Evolutionary conservation across 2,888 invertebrate species (phyloP).

Genomic region (Hecatera dysodea): DNA sequence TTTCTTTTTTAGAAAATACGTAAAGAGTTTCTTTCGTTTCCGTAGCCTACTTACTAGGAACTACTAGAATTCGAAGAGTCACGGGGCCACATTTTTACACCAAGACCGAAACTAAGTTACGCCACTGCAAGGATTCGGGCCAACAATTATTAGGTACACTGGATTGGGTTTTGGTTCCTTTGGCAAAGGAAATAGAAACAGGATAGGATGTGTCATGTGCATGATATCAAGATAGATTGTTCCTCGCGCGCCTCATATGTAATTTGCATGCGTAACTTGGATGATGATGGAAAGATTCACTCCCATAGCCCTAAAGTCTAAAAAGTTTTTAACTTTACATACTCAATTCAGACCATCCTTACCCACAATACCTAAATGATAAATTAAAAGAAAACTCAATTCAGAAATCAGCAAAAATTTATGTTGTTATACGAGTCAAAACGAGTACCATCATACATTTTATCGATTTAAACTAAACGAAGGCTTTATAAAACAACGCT

Average conservation of each 20-base stretch:
- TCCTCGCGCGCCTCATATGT: no score
- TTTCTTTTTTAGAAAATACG: no score
- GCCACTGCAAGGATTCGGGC: background rate
- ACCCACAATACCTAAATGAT: no score
- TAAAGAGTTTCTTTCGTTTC: no score
- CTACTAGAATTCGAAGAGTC: background rate
- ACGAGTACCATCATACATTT: background rate
- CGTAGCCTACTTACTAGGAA: no score
- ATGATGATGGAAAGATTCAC: background rate
- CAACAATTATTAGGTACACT: constrained; percentile 25
- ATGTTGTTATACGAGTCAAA: no score
- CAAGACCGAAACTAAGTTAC: background rate
- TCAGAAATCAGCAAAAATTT: no score
- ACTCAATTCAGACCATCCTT: no score
- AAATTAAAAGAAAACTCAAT: background rate
- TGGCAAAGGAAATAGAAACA: constrained; percentile 12
- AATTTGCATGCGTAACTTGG: background rate
- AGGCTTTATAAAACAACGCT: background rate
- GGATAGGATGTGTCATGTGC: background rate
- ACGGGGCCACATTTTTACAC: background rate
- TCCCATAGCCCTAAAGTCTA: no score
- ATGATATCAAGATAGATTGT: background rate
- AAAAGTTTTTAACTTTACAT: no score
- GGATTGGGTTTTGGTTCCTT: background rate
- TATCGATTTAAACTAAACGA: background rate